Evolutionary conservation across 2,888 invertebrate genomes (phyloP).

Genomic region (Elegia similella): DNA sequence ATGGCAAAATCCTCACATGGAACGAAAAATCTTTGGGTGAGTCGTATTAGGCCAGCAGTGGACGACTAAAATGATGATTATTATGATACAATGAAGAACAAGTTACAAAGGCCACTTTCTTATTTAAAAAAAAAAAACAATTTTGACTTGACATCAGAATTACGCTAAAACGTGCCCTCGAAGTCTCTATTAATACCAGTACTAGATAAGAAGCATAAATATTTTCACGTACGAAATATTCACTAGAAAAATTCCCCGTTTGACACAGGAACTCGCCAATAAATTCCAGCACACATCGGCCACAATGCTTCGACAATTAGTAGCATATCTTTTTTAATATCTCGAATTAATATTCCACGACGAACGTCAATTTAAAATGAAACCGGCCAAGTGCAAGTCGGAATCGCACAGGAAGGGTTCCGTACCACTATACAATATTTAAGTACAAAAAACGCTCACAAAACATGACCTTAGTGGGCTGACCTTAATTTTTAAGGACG

Average conservation of each 20-base stretch:
- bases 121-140: too few relatives aligned
- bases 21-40: too few relatives aligned
- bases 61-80: too few relatives aligned
- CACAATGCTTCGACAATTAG: background rate
- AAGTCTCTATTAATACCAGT: background rate
- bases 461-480: too few relatives aligned
- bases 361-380: conserved; percentile 2
- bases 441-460: conserved; percentile 17
- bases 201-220: background rate
- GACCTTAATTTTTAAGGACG: too few relatives aligned
- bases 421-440: too few relatives aligned
- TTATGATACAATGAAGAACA: too few relatives aligned
- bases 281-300: conserved; percentile 10
- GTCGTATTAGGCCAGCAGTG: too few relatives aligned
- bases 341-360: conserved; percentile 11
- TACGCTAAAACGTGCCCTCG: background rate
- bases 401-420: too few relatives aligned
- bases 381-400: conserved; percentile 20
- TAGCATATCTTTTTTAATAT: conserved; percentile 3
- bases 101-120: too few relatives aligned
- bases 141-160: background rate
- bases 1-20: too few relatives aligned
- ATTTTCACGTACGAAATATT: background rate
- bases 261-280: conserved; percentile 13
- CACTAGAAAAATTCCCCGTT: conserved; percentile 6